phyloP scores from a whole-genome alignment of 2,797 vertebrate species.

The Astyanax mexicanus region DNA sequence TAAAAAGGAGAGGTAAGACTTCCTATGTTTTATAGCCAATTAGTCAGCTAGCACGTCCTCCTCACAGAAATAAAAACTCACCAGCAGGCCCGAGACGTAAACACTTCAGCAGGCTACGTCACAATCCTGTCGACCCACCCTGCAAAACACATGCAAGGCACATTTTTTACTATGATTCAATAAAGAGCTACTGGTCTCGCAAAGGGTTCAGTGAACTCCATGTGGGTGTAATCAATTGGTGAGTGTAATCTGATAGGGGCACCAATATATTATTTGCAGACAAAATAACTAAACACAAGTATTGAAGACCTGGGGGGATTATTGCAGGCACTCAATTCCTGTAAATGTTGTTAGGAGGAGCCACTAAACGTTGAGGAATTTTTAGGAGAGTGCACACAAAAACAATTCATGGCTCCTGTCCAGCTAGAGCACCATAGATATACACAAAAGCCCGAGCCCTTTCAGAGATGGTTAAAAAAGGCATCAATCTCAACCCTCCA shows the following conservation, averaged over 20 bases:
- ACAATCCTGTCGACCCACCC: neutral
- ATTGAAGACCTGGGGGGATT: slow-evolving; percentile 28
- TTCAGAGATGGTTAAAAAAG: slow-evolving; percentile 30
- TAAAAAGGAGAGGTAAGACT: slow-evolving; percentile 47
- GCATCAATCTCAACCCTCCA: slow-evolving; percentile 19
- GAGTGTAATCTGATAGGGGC: slow-evolving; percentile 22
- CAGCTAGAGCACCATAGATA: slow-evolving; percentile 32
- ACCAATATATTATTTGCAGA: slow-evolving; percentile 31
- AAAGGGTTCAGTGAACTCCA: neutral
- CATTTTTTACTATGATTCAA: neutral
- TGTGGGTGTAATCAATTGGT: slow-evolving; percentile 4
- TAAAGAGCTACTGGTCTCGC: neutral
- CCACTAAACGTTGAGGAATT: slow-evolving; percentile 42
- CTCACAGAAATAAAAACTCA: slow-evolving; percentile 39
- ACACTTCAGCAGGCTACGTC: slow-evolving; percentile 2
- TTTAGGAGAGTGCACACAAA: slow-evolving; percentile 28
- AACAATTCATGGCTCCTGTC: slow-evolving; percentile 17
- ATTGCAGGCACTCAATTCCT: slow-evolving; percentile 38
- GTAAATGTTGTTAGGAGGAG: slow-evolving; percentile 43
- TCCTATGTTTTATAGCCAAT: slow-evolving; percentile 60
- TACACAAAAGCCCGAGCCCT: slow-evolving; percentile 32
- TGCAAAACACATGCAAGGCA: neutral
- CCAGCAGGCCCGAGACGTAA: slow-evolving; percentile 36
- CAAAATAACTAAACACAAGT: neutral
- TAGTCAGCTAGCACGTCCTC: slow-evolving; percentile 46